Conservation (phyloP, 2,113 vertebrate species). For the Anolis carolinensis region DNA sequence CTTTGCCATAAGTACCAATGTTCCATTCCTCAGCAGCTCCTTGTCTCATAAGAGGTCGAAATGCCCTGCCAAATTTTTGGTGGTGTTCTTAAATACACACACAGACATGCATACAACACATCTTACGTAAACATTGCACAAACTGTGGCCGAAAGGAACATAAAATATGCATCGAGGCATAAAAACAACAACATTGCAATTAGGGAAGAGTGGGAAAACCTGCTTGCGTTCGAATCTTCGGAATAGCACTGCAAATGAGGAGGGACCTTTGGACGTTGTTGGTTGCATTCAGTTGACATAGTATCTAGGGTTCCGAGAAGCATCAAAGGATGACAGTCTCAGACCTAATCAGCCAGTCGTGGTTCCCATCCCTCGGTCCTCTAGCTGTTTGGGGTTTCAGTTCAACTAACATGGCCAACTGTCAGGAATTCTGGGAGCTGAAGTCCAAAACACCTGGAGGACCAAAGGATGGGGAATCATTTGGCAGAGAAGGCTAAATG, state of each 20-base stretch:
- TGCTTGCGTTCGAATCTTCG: not conserved
- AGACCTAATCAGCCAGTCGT: not conserved
- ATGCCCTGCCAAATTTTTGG: not conserved
- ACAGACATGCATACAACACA: not conserved
- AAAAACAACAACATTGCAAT: not conserved
- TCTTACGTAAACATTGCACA: slow-evolving; percentile 11
- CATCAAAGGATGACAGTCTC: not conserved
- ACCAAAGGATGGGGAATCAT: too few relatives aligned
- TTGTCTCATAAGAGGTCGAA: not conserved
- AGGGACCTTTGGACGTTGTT: not conserved
- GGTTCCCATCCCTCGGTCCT: too few relatives aligned
- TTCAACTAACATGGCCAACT: too few relatives aligned
- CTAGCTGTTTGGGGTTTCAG: too few relatives aligned
- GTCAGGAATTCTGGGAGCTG: too few relatives aligned
- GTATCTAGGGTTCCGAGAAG: not conserved
- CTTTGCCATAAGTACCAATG: not conserved
- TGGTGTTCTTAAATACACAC: not conserved
- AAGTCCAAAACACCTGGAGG: too few relatives aligned
- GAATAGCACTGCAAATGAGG: not conserved
- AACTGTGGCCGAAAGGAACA: not conserved
- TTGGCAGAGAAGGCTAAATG: too few relatives aligned
- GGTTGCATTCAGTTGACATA: not conserved
- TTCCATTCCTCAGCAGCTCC: not conserved
- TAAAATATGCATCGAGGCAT: not conserved
- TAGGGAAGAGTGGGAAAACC: not conserved